Evolutionary conservation across 2,888 invertebrate genomes (phyloP).

Genomic region (Gisinianus flammeolus): DNA sequence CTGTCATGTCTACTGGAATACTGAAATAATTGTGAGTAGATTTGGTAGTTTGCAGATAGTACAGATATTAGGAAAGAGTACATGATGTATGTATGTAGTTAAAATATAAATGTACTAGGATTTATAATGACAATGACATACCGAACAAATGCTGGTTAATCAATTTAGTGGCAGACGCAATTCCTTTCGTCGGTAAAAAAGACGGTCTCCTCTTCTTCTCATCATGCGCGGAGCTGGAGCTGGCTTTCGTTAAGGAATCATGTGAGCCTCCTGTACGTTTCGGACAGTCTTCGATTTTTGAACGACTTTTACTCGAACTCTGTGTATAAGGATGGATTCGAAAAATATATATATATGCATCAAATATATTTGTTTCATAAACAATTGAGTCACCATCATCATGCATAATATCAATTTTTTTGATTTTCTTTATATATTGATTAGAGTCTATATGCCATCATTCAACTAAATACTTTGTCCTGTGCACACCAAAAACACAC

Average conservation of each 20-base stretch:
- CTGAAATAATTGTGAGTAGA: background rate
- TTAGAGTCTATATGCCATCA: too few relatives aligned
- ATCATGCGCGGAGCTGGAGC: conserved; percentile 48
- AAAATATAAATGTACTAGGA: background rate
- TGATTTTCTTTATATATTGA: too few relatives aligned
- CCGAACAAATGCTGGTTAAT: conserved; percentile 78
- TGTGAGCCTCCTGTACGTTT: conserved; percentile 47
- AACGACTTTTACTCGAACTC: conserved; percentile 39
- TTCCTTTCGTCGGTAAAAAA: conserved; percentile 70
- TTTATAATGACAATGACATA: conserved; percentile 60
- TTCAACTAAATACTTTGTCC: too few relatives aligned
- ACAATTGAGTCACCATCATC: too few relatives aligned
- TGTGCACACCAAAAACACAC: too few relatives aligned
- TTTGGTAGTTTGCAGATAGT: background rate
- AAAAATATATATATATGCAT: background rate
- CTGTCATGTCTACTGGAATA: background rate
- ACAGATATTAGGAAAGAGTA: too few relatives aligned
- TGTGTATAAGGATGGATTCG: too few relatives aligned
- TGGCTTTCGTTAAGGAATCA: conserved; percentile 46
- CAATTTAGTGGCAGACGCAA: conserved; percentile 74
- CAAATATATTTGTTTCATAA: too few relatives aligned
- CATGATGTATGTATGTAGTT: background rate
- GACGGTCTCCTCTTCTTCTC: conserved; percentile 62
- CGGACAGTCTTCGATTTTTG: conserved; percentile 43
- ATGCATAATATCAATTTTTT: too few relatives aligned